phyloP scores from a whole-genome alignment of 1,140 invertebrate species.

The Galleria mellonella region DNA sequence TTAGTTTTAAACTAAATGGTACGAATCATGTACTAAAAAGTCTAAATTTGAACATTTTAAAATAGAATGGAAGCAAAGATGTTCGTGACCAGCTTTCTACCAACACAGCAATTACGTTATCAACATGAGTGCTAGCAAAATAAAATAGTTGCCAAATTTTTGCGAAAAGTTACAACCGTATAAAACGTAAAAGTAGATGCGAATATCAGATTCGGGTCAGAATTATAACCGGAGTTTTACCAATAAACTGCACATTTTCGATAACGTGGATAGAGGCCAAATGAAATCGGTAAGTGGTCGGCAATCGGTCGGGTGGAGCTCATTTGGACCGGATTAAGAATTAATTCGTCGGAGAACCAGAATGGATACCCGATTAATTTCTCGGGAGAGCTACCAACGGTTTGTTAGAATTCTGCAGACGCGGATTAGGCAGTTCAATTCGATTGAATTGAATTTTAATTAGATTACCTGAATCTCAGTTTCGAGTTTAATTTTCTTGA shows the following conservation, averaged over 20 bases:
- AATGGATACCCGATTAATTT: slow-evolving; percentile 13
- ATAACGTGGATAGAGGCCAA: neutral
- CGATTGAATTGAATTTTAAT: slow-evolving; percentile 30
- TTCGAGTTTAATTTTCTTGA: slow-evolving; percentile 16
- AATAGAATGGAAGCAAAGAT: no score
- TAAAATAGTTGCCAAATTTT: no score
- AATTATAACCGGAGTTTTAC: no score
- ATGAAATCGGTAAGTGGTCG: slow-evolving; percentile 8
- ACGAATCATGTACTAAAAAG: no score
- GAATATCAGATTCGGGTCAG: no score
- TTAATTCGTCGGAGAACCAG: slow-evolving; percentile 9
- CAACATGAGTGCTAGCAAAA: no score
- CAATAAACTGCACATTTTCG: neutral
- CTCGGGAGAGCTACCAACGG: slow-evolving; percentile 3
- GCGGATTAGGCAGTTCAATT: slow-evolving; percentile 26
- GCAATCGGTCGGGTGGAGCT: slow-evolving; percentile 10
- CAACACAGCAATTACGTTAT: no score
- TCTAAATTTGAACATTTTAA: no score
- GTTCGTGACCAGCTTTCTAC: no score
- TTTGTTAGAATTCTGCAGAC: slow-evolving; percentile 6
- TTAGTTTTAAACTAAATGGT: no score
- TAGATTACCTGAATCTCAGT: slow-evolving; percentile 16
- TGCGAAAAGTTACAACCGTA: no score
- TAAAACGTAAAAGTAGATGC: no score
- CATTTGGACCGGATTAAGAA: slow-evolving; percentile 15